These are phyloP conservation scores for Gordius sp. DNA, from an alignment of 2,888 invertebrate genomes.

Conservation along the genomic window DNA sequence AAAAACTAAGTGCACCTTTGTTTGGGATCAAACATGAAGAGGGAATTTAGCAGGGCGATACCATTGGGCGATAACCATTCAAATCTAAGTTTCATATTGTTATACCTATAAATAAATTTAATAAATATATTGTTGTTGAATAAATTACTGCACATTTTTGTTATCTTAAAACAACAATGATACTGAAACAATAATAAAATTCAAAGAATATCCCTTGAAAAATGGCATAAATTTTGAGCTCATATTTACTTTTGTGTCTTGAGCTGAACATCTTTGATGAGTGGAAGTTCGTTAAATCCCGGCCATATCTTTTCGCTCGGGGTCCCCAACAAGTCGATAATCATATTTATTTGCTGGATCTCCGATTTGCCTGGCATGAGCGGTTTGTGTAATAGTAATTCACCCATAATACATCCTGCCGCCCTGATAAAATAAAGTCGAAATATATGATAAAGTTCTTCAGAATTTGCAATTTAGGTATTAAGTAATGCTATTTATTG, in stretches of 20 bases:
- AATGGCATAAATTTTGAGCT: conserved; percentile 28
- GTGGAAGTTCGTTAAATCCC: conserved; percentile 22
- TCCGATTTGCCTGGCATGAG: conserved; percentile 68
- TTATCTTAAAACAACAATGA: no score
- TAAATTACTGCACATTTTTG: no score
- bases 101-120: no score
- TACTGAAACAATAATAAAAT: no score
- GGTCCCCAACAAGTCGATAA: conserved; percentile 57
- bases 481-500: no score
- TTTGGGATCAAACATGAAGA: conserved; percentile 88
- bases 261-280: conserved; percentile 49
- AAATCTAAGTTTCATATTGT: conserved; percentile 69
- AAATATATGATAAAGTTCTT: no score
- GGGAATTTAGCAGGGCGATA: conserved; percentile 57
- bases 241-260: conserved; percentile 64
- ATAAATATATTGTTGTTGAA: no score
- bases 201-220: no score
- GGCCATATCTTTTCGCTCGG: conserved; percentile 59
- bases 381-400: conserved; percentile 63
- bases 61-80: conserved; percentile 71
- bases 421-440: conserved; percentile 38
- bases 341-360: conserved; percentile 42
- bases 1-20: no score
- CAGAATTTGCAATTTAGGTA: no score
- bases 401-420: conserved; percentile 41